Evolutionary conservation across 2,888 invertebrate species (phyloP), one percentile per base, ranked within the genome.

Genomic region (Darwinula stevensoni): DNA sequence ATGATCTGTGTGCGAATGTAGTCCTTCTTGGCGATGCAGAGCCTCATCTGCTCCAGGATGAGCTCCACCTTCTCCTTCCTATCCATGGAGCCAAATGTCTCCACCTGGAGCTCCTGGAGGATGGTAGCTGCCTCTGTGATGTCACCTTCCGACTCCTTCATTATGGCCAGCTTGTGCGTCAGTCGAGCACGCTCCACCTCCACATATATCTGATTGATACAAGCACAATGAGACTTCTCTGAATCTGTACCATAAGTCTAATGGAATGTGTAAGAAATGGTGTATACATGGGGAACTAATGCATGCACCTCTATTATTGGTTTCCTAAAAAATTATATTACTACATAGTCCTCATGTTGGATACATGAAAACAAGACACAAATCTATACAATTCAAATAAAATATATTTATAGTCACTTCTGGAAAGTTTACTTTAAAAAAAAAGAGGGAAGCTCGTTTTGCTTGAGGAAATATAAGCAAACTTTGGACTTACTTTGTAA

Each of bases 21-120:
- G 52, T 99, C 97, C 45, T 86, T 75, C 46, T 82, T 86, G 1
- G 78, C 73, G 32, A 97, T 56, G 48, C 94, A 94, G 5, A 94
- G 59, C 35, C 97, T 64, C 91, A 99, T 99, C 54, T 99, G 97
- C 51, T 99, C 94, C 40, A 99, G 54, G 40, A 99, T 84, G 27
- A 94, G 62, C 44, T 91, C 13, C 11, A 49, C 76, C 56, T 88
- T 91, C 51, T 99, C 97, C 34, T 74, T 62, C 49, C 84, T 82
- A 38, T 88, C 84, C 97, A 97, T 99, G 0, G 91, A 88, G 3
- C 97, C 97, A 47, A 86, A 97, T 0, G 97, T 99, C 55, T 97
- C 97, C 6, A 76, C 73, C 54, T 78, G 97, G 4, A 99, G 57
- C 48, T 97, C 97, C 47, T 94, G 78, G 49, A 99, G 72, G 33